A percentile compares a stretch with the other conserved stretches of the same genome.
Conservation (phyloP, 2,113 vertebrate species). For the Arizona elegans region DNA sequence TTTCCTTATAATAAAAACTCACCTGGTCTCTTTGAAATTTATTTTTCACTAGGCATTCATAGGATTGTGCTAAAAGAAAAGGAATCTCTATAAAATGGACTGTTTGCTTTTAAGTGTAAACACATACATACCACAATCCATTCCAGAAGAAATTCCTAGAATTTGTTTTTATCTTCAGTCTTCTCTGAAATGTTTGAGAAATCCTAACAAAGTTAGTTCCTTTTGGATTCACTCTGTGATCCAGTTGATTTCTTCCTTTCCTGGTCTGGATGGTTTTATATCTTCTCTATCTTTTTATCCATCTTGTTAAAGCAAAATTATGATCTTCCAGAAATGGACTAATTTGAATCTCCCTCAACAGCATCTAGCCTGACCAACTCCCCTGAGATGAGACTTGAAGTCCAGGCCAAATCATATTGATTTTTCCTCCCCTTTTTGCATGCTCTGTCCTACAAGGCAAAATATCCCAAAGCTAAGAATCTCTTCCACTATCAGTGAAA, state of each 20-base stretch:
- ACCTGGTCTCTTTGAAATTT: background rate
- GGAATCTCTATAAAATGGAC: background rate
- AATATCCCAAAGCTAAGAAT: background rate
- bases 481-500: background rate
- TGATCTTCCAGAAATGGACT: background rate
- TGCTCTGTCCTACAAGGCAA: background rate
- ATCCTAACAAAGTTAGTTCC: background rate
- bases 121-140: background rate
- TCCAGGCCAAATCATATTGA: background rate
- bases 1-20: background rate
- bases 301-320: background rate
- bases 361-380: background rate
- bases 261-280: background rate
- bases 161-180: background rate
- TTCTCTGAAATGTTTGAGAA: background rate
- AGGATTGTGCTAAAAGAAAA: background rate
- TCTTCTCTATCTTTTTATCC: background rate
- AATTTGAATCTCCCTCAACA: background rate
- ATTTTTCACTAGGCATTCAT: background rate
- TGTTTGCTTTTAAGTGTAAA: background rate
- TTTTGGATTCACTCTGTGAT: background rate
- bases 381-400: no score
- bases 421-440: no score
- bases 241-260: background rate
- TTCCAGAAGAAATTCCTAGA: background rate